phyloP scores from a whole-genome alignment of 2,797 vertebrate species.

The Etheostoma perlongum region DNA sequence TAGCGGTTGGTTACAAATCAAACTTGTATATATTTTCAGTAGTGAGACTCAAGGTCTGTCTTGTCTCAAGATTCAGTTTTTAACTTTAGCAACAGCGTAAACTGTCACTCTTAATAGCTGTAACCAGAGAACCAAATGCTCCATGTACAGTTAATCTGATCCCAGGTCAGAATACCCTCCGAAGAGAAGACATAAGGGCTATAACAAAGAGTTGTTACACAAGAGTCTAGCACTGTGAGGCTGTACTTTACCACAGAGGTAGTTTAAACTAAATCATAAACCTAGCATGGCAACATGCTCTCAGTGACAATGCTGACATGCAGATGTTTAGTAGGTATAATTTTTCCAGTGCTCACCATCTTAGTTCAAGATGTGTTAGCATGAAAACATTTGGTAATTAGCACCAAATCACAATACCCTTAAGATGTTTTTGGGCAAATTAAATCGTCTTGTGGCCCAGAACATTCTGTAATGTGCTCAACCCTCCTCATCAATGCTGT shows the following conservation, averaged over 20 bases:
- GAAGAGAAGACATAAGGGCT: conserved; percentile 5
- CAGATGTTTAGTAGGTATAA: not conserved
- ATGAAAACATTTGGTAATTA: not conserved
- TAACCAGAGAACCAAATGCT: conserved; percentile 25
- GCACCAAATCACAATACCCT: not conserved
- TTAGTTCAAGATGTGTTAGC: not conserved
- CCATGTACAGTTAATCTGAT: conserved; percentile 15
- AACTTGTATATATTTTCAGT: conserved; percentile 17
- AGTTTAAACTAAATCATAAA: not conserved
- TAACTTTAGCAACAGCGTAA: conserved; percentile 6
- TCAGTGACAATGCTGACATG: not conserved
- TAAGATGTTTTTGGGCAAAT: not conserved
- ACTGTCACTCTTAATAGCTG: not conserved
- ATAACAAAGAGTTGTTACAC: not conserved
- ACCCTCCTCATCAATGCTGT: conserved; percentile 54
- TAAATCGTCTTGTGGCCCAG: conserved; percentile 32
- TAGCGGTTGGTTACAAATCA: conserved; percentile 20
- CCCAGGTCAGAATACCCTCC: not conserved
- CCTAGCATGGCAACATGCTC: not conserved
- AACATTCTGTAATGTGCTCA: conserved; percentile 49
- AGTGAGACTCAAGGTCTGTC: not conserved
- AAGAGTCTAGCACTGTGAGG: not conserved
- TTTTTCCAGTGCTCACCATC: not conserved
- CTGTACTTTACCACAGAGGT: not conserved
- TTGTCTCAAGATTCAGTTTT: conserved; percentile 17